phyloP scores from a whole-genome alignment of 2,888 invertebrate genomes.

The Erpobdella octoculata region DNA sequence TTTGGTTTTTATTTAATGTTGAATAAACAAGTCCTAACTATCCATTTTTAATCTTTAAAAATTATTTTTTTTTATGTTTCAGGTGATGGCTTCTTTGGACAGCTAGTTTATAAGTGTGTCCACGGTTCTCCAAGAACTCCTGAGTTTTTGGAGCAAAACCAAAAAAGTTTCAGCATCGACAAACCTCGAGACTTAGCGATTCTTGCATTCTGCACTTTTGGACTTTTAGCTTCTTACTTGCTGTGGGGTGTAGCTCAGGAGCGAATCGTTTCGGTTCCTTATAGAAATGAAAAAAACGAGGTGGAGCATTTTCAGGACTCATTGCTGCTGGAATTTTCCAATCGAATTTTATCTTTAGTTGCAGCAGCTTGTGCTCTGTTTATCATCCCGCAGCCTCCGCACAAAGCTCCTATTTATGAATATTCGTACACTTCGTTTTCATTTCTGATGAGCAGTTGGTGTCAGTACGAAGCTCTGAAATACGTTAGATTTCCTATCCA shows the following conservation, averaged over 20 bases:
- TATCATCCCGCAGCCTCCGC: slow-evolving; percentile 48
- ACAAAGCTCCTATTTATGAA: slow-evolving; percentile 80
- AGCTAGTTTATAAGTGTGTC: not conserved
- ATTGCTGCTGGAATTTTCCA: slow-evolving; percentile 90
- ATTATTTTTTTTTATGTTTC: not conserved
- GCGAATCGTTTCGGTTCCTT: slow-evolving; percentile 79
- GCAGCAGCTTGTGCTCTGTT: slow-evolving; percentile 36
- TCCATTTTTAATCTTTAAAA: no score
- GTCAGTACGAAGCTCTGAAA: slow-evolving; percentile 96
- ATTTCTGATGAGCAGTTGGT: slow-evolving; percentile 97
- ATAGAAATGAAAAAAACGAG: slow-evolving; percentile 38
- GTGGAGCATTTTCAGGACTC: slow-evolving; percentile 70
- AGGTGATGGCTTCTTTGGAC: not conserved
- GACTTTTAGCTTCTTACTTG: slow-evolving; percentile 80
- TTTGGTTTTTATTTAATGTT: no score
- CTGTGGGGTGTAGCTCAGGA: slow-evolving; percentile 96
- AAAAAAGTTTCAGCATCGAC: not conserved
- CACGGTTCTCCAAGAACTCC: not conserved
- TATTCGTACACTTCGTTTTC: slow-evolving; percentile 91
- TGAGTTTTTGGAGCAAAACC: not conserved
- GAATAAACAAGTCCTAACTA: no score
- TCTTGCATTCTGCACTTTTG: slow-evolving; percentile 71
- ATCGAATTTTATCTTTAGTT: slow-evolving; percentile 70
- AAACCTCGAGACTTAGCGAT: not conserved
- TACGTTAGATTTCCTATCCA: slow-evolving; percentile 96